phyloP scores from a whole-genome alignment of 2,888 invertebrate species.

The Papilio protenor region DNA sequence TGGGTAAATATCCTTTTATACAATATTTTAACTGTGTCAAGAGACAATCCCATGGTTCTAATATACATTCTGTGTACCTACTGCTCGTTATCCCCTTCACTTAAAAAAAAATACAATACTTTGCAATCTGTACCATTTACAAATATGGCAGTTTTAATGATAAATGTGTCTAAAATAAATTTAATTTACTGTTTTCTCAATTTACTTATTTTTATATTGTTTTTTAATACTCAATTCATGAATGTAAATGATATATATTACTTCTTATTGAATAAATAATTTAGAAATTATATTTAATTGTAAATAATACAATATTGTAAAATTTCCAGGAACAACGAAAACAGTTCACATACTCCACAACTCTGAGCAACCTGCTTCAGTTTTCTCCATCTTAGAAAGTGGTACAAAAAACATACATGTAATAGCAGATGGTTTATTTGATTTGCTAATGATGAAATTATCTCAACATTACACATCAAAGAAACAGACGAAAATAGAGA shows the following conservation, averaged over 20 bases:
- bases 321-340: slow-evolving; percentile 87
- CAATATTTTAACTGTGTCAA: not conserved
- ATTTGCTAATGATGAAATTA: slow-evolving; percentile 95
- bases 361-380: slow-evolving; percentile 97
- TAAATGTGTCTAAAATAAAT: not conserved
- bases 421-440: slow-evolving; percentile 95
- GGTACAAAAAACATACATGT: slow-evolving; percentile 94
- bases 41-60: not conserved
- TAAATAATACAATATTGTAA: not conserved
- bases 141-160: not conserved
- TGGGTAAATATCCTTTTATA: slow-evolving; percentile 76
- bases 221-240: too few relatives aligned
- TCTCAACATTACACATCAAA: slow-evolving; percentile 94
- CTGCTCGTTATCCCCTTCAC: too few relatives aligned
- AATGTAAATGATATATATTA: too few relatives aligned
- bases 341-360: slow-evolving; percentile 97
- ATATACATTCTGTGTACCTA: too few relatives aligned
- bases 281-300: not conserved
- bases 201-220: too few relatives aligned
- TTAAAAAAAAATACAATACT: not conserved
- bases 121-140: not conserved
- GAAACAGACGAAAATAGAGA: slow-evolving; percentile 94
- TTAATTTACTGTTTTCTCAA: not conserved
- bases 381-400: slow-evolving; percentile 95
- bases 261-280: not conserved